phyloP scores from a whole-genome alignment of 2,797 vertebrate genomes.

The Odontamblyopus rebecca region DNA sequence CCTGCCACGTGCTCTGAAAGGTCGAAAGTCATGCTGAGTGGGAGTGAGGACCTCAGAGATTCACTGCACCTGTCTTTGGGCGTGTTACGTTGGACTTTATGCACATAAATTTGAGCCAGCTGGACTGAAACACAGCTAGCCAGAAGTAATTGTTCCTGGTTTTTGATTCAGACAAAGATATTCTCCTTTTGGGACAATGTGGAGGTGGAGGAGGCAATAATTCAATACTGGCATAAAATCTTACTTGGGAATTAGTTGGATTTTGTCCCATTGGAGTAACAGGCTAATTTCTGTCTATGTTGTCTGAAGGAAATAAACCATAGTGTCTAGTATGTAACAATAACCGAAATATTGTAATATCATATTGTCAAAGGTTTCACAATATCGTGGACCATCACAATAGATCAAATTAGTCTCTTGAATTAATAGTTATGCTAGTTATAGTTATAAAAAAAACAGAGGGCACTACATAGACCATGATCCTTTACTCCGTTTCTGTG shows the following conservation, averaged over 20 bases:
- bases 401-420: too few relatives aligned
- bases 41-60: constrained; percentile 42
- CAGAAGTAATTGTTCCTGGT: constrained; percentile 31
- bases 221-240: constrained; percentile 22
- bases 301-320: too few relatives aligned
- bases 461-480: too few relatives aligned
- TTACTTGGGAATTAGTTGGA: constrained; percentile 14
- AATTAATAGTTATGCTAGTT: too few relatives aligned
- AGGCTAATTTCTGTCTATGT: too few relatives aligned
- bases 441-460: too few relatives aligned
- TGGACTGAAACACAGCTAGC: constrained; percentile 50
- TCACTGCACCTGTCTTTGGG: constrained; percentile 66
- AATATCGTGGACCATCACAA: too few relatives aligned
- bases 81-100: constrained; percentile 45
- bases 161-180: constrained; percentile 28
- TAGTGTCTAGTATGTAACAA: too few relatives aligned
- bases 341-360: too few relatives aligned
- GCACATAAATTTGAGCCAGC: constrained; percentile 51
- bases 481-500: too few relatives aligned
- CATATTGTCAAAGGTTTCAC: too few relatives aligned
- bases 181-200: constrained; percentile 29
- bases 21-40: constrained; percentile 48
- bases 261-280: too few relatives aligned
- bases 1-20: constrained; percentile 58
- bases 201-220: constrained; percentile 38